phyloP scores from a whole-genome alignment of 2,113 vertebrate species.

The Oryzias melastigma region DNA sequence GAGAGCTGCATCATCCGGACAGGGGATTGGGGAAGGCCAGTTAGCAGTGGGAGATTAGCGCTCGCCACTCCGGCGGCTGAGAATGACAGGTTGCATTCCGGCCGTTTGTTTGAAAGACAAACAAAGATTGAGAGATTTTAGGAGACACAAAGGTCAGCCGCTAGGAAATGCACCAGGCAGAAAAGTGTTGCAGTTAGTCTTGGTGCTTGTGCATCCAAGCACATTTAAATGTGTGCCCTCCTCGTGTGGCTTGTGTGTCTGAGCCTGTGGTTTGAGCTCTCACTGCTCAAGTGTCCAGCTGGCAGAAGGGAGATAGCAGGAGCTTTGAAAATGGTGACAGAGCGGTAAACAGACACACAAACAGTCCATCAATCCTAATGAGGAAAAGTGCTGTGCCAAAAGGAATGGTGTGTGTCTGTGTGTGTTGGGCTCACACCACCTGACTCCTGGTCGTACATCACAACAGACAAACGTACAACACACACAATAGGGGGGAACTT shows the following conservation, averaged over 20 bases:
- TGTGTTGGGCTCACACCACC: not conserved
- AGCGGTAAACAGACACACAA: constrained; percentile 59
- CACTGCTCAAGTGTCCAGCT: constrained; percentile 69
- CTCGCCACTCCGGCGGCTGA: constrained; percentile 25
- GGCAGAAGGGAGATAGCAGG: constrained; percentile 65
- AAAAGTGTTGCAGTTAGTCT: constrained; percentile 9
- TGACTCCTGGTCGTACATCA: constrained; percentile 51
- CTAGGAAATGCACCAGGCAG: constrained; percentile 25
- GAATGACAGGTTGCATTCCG: constrained; percentile 38
- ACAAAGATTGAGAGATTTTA: constrained; percentile 56
- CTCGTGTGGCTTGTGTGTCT: constrained; percentile 28
- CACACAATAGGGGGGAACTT: constrained; percentile 21
- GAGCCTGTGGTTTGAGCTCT: constrained; percentile 28
- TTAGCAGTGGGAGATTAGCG: constrained; percentile 56
- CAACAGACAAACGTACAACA: constrained; percentile 26
- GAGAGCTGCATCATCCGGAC: constrained; percentile 55
- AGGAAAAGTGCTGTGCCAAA: constrained; percentile 53
- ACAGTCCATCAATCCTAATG: constrained; percentile 63
- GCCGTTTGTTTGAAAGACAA: constrained; percentile 53
- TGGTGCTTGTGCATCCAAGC: constrained; percentile 11
- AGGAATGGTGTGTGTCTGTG: constrained; percentile 21
- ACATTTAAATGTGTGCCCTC: constrained; percentile 28
- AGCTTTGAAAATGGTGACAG: constrained; percentile 63
- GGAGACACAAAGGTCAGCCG: constrained; percentile 32
- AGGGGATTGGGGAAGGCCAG: constrained; percentile 23